Evolutionary conservation across 2,113 vertebrate species (phyloP), one percentile per base, ranked within the genome.

Genomic region (Forbesichthys agassizii): DNA sequence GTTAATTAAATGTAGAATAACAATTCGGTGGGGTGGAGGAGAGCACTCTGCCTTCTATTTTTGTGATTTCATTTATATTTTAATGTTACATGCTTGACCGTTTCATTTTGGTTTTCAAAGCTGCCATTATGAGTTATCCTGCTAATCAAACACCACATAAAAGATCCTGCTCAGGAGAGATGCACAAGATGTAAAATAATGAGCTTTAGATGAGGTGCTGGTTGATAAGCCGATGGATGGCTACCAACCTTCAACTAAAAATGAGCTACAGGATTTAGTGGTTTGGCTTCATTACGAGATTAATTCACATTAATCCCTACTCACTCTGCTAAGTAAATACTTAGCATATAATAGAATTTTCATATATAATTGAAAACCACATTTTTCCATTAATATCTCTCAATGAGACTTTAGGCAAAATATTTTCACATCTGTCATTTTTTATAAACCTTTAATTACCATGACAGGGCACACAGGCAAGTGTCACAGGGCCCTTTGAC

Each of bases 401-500:
- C 48, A 8, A 68, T 57, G 27, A 12, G 73, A 63, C 74, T 33
- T 64, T 16, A 16, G 16, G 16, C 16, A 16, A 53, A 63, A 14
- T 68, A 73, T 82, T 83, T 82, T 66, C 65, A 77, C 74, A 76
- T 88, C 82, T 80, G 69, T 73, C 78, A 77, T 75, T 64, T 77
- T 87, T 87, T 64, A 81, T 55, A 79, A 79, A 85, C 74, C 79
- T 79, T 59, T 81, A 80, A 84, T 89, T 83, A 87, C 69, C 61
- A 81, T 74, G 83, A 71, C 69, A 70, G 69, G 20, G 20, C 20
- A 20, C 20, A 20, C 20, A 20, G 20, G 20, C 20, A 20, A 20
- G 20, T 20, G 20, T 20, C 20, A 1, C 20, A 2, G 20, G 20
- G 20, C 20, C 20, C 20, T 20, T 20, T 20, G 20, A 20, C 20